Conservation (phyloP, 2,888 invertebrate species). For the Synergus laeviventris region DNA sequence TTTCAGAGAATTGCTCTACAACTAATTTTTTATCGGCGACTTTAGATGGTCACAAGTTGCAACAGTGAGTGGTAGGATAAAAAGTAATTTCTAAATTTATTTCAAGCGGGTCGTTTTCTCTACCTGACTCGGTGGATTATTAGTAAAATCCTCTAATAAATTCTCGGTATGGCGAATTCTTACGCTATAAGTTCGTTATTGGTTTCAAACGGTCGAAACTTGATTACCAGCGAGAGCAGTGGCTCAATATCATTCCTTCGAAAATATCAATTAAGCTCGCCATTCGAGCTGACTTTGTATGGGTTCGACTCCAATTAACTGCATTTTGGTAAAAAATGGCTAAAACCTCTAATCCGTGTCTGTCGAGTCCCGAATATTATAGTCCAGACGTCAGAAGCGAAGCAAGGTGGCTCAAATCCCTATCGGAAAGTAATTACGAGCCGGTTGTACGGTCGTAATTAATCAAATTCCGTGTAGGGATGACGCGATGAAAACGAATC, state of each 20-base stretch:
- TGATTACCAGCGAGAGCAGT: slow-evolving; percentile 24
- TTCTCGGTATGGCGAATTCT: slow-evolving; percentile 17
- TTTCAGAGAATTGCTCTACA: neutral
- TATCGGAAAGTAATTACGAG: slow-evolving; percentile 70
- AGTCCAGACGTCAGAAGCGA: slow-evolving; percentile 50
- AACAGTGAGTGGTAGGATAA: neutral
- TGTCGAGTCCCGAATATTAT: neutral
- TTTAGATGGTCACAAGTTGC: slow-evolving; percentile 6
- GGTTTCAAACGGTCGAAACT: neutral
- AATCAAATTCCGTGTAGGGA: slow-evolving; percentile 70
- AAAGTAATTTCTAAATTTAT: slow-evolving; percentile 17
- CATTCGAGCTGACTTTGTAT: slow-evolving; percentile 16
- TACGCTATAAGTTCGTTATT: slow-evolving; percentile 4
- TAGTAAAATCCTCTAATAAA: slow-evolving; percentile 26
- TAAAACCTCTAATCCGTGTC: slow-evolving; percentile 15
- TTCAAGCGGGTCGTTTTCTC: slow-evolving; percentile 17
- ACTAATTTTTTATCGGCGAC: neutral
- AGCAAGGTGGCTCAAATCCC: slow-evolving; percentile 54
- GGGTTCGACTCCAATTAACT: slow-evolving; percentile 30
- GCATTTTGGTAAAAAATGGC: slow-evolving; percentile 30
- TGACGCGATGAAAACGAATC: slow-evolving; percentile 70
- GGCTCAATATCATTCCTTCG: slow-evolving; percentile 15
- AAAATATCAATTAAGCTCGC: slow-evolving; percentile 33
- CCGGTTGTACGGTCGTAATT: slow-evolving; percentile 65
- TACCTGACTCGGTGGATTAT: slow-evolving; percentile 9